Evolutionary conservation across 2,888 invertebrate genomes (phyloP), one percentile per base, ranked within the genome.

Genomic region (Salticus scenicus): DNA sequence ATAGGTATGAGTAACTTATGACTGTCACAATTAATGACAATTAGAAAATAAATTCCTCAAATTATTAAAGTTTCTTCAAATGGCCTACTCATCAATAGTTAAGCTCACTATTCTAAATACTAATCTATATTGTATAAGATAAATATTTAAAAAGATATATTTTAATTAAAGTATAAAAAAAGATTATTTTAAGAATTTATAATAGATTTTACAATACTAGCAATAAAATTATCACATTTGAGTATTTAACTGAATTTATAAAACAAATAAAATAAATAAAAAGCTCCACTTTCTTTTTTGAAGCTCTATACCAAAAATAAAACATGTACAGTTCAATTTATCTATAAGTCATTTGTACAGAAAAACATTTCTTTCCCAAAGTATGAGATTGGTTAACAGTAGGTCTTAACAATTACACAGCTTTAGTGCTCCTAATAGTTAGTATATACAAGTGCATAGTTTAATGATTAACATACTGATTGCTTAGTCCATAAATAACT

Each of bases 401-500:
- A 24, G 24, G 4, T 17, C 24, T 57, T 57, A 24, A 24, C 5
- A 57, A 57, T 57, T 24, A 24, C 12, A 24, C 57, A 57, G 2
- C 5, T 57, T 17, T 24, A 57, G 57, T 57, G 57, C 57, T 57
- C 24, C 20, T 57, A 57, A 57, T 57, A 47, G 57, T 37, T 63
- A 7, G 24, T 63, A 67, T 67, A 33, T 67, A 67, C 67, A 67
- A 67, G 67, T 67, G 74, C 51, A 57, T 67, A 67, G 42, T 57
- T 79, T 73, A 72, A 57, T 24, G 24, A 80, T 64, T 67, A 75
- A 67, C 75, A 75, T 69, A 70, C 37, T 70, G 41, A 33, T 76
- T 83, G 72, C 71, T 70, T 71, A 83, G 64, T 70, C 72, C 64
- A 83, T 41, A 72, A 20, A 81, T 30, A 81, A 73, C 37, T 27